Conservation (phyloP, 1,140 invertebrate species). For the Maconellicoccus hirsutus region DNA sequence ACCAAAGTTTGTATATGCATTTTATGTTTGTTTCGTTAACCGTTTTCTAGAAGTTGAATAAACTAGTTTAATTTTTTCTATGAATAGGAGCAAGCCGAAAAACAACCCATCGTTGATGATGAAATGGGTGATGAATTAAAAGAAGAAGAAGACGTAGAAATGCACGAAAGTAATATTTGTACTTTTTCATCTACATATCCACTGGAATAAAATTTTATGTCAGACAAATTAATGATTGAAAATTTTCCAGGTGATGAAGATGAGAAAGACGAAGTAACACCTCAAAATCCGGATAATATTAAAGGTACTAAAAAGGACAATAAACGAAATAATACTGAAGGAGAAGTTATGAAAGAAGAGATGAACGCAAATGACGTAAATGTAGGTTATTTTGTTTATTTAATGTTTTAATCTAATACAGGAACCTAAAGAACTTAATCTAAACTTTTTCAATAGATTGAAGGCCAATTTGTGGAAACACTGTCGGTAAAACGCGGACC, state of each 20-base stretch:
- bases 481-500: constrained; percentile 48
- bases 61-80: constrained; percentile 22
- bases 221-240: background rate
- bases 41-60: too few species aligned
- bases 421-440: constrained; percentile 19
- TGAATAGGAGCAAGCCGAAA: constrained; percentile 64
- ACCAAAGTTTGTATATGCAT: constrained; percentile 33
- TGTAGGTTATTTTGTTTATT: background rate
- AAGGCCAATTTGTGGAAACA: constrained; percentile 62
- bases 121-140: constrained; percentile 43
- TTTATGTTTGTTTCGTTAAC: too few species aligned
- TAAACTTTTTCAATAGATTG: constrained; percentile 38
- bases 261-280: constrained; percentile 36
- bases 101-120: constrained; percentile 50
- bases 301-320: constrained; percentile 11
- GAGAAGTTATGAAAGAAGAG: background rate
- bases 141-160: constrained; percentile 41
- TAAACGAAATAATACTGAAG: constrained; percentile 28
- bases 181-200: too few species aligned
- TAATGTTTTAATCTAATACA: constrained; percentile 19
- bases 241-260: constrained; percentile 28
- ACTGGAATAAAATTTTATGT: background rate
- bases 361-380: background rate
- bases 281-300: constrained; percentile 24
- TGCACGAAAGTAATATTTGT: constrained; percentile 39